A percentile compares a stretch with the other conserved stretches of the same genome.
These are phyloP conservation scores for Keiferia lycopersicella DNA, from an alignment of 2,888 invertebrate genomes.

Conservation along the genomic window DNA sequence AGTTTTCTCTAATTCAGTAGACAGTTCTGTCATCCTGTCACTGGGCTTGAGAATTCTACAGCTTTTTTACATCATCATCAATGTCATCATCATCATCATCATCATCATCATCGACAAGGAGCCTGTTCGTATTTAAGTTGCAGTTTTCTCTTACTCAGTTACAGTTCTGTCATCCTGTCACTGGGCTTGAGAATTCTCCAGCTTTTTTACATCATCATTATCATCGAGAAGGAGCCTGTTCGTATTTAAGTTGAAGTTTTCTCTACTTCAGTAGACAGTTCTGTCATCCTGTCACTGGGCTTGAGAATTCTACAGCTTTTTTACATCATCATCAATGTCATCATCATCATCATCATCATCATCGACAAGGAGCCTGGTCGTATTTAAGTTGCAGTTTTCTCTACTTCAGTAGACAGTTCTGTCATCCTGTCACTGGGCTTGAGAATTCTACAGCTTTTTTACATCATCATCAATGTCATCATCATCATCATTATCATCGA, in stretches of 20 bases:
- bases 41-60: conserved; percentile 24
- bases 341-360: neutral
- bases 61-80: conserved; percentile 12
- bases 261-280: conserved; percentile 11
- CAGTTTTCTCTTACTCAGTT: conserved; percentile 11
- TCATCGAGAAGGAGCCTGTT: neutral
- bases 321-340: conserved; percentile 1
- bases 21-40: conserved; percentile 24
- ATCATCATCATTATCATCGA: neutral
- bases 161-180: conserved; percentile 32
- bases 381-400: neutral
- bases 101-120: neutral
- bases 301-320: conserved; percentile 32
- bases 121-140: neutral
- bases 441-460: conserved; percentile 6
- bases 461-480: conserved; percentile 7
- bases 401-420: conserved; percentile 18
- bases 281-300: conserved; percentile 37
- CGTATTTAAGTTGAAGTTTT: conserved; percentile 17
- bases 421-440: conserved; percentile 29
- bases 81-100: neutral
- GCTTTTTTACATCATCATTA: conserved; percentile 17
- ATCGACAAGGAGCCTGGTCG: neutral
- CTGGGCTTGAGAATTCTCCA: conserved; percentile 37
- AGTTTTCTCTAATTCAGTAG: conserved; percentile 18